Conservation (phyloP, 2,797 vertebrate species). For the Psittacula echo region DNA sequence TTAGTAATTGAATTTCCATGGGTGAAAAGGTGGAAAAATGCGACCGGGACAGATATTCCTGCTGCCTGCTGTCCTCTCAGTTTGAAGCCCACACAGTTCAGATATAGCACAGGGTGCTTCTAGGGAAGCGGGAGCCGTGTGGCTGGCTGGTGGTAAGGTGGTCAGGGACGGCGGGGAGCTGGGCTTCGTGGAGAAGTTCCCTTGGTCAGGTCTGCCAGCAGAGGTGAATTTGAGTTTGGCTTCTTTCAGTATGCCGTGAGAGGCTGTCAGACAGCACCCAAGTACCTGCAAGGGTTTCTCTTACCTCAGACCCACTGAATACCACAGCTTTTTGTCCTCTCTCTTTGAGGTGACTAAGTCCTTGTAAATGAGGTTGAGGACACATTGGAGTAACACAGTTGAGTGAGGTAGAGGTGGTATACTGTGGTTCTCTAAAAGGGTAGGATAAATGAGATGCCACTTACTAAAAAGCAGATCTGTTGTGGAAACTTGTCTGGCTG, state of each 20-base stretch:
- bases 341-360: neutral
- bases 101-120: neutral
- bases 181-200: neutral
- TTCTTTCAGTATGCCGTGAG: fast-evolving
- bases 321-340: neutral
- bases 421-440: neutral
- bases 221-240: neutral
- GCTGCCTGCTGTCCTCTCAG: neutral
- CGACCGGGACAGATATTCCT: neutral
- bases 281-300: neutral
- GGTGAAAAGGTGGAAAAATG: neutral
- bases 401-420: neutral
- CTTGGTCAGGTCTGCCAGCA: neutral
- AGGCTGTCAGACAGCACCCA: neutral
- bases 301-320: neutral
- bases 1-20: neutral
- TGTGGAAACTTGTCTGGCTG: neutral
- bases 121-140: fast-evolving
- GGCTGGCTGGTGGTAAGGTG: neutral
- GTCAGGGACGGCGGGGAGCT: neutral
- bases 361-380: neutral
- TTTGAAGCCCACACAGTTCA: neutral
- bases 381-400: fast-evolving
- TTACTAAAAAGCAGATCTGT: neutral
- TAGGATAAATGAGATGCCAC: neutral